Evolutionary conservation across 2,113 vertebrate species (phyloP).

Genomic region (Leucosticte australis): DNA sequence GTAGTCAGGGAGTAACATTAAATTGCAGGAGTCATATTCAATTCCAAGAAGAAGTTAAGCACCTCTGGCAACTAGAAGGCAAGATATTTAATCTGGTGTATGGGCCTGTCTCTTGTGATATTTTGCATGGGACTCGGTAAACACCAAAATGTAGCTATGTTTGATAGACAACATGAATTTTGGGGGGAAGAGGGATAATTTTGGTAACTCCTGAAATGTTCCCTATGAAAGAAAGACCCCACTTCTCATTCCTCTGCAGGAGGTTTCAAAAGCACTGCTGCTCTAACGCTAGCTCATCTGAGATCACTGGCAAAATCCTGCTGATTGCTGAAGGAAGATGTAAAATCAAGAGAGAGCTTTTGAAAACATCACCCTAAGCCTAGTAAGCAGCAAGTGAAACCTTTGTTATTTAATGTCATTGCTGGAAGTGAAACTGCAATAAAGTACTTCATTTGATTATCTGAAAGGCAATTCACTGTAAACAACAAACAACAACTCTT

Average conservation of each 20-base stretch:
- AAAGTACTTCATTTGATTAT: constrained; percentile 12
- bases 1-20: background rate
- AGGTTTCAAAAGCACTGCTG: background rate
- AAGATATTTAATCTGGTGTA: background rate
- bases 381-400: background rate
- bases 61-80: background rate
- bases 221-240: background rate
- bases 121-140: background rate
- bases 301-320: background rate
- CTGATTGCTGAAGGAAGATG: background rate
- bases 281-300: background rate
- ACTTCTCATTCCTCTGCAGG: background rate
- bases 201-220: background rate
- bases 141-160: background rate
- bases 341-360: background rate
- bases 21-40: background rate
- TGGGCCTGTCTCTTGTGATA: background rate
- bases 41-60: background rate
- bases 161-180: background rate
- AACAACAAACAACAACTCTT: background rate
- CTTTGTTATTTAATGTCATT: background rate
- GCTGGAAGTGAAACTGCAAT: background rate
- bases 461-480: constrained; percentile 5
- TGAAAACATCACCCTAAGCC: background rate
- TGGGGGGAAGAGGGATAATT: background rate